Evolutionary conservation across 2,113 vertebrate genomes (phyloP).

Genomic region (Lepus europaeus): DNA sequence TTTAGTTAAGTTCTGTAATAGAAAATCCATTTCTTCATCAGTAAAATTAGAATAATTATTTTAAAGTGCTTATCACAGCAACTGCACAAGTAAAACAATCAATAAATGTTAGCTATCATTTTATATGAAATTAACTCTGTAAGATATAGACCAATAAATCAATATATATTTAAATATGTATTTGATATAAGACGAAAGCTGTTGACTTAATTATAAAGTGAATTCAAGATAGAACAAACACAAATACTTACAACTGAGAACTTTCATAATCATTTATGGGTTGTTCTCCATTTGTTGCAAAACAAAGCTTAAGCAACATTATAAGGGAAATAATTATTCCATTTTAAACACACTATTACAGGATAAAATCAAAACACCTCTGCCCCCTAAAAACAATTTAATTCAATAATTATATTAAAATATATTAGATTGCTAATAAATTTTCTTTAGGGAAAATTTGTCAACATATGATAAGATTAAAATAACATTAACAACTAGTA

Average conservation of each 20-base stretch:
- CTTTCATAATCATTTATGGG: constrained; percentile 29
- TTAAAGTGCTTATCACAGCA: constrained; percentile 59
- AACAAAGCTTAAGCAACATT: constrained; percentile 42
- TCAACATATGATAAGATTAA: background rate
- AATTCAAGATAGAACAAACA: constrained; percentile 53
- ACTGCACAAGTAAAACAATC: constrained; percentile 56
- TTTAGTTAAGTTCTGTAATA: constrained; percentile 32
- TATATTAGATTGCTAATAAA: background rate
- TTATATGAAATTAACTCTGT: constrained; percentile 66
- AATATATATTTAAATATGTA: constrained; percentile 61
- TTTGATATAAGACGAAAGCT: constrained; percentile 52
- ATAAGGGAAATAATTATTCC: constrained; percentile 28
- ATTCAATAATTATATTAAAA: background rate
- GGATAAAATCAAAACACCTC: background rate
- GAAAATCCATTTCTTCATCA: constrained; percentile 57
- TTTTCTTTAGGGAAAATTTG: background rate
- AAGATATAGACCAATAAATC: constrained; percentile 55
- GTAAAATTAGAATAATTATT: constrained; percentile 70
- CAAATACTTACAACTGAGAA: background rate
- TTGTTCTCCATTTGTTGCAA: constrained; percentile 28
- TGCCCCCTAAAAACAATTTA: background rate
- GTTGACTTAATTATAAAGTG: constrained; percentile 54
- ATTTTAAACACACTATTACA: background rate
- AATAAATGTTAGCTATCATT: constrained; percentile 62
- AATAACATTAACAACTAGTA: background rate